Evolutionary conservation across 2,797 vertebrate genomes (phyloP), one percentile per base, ranked within the genome.

Genomic region (Periparus ater): DNA sequence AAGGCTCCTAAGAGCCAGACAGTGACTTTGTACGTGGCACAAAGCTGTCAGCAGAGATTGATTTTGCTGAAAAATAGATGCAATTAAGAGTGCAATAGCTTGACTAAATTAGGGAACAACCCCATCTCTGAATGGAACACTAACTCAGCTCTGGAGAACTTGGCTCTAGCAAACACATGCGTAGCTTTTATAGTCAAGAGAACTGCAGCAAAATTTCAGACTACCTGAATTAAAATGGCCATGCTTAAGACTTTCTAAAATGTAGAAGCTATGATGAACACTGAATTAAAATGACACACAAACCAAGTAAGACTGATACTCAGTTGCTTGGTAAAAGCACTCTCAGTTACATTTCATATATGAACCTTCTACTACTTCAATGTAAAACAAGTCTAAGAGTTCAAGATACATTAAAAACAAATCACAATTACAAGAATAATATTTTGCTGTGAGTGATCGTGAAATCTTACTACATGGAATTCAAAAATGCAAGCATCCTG

Each of bases 101-200:
- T 62, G 66, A 81, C 27, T 78, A 5, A 83, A 50, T 7, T 60
- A 67, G 8, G 2, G 34, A 89, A 55, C 30, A 62, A 36, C 20
- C 25, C 6, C 9, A 22, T 36, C 34, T 74, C 32, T 68, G 14
- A n/a, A 30, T 74, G 27, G 77, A 94, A 34, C 21, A 22, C 10
- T 10, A 89, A 55, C 10, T 32, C 60, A 68, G 60, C 34, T 75
- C 51, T 83, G 53, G 45, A 85, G 34, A 89, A 76, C 16, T n/a
- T 17, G 0, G 40, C 73, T 89, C 36, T n/a, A 32, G 13, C 1
- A 0, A 55, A 68, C 22, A 47, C 36, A 60, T 6, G 29, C 1
- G 21, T 20, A 93, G 55, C 73, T 89, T 85, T 85, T 73, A 44
- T 23, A 89, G 42, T 73, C 54, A 58, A 51, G 47, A 66, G 53